phyloP scores from a whole-genome alignment of 2,797 vertebrate species.

The Pipistrellus kuhlii region DNA sequence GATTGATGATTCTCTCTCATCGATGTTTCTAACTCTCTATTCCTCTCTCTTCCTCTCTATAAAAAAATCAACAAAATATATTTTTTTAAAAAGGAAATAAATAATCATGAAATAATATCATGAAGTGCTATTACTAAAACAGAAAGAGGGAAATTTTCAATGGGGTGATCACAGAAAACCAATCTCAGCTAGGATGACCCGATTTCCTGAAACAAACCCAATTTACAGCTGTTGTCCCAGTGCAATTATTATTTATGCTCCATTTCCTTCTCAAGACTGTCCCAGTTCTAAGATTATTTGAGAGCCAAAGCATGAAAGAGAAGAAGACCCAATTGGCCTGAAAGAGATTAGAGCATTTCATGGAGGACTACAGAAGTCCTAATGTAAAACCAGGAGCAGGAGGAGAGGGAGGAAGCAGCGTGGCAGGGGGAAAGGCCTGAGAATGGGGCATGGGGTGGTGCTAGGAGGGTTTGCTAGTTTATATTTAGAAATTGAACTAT shows the following conservation, averaged over 20 bases:
- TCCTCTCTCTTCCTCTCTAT: too few species aligned
- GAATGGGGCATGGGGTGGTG: neutral
- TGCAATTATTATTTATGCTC: slow-evolving; percentile 13
- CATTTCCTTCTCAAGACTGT: slow-evolving; percentile 34
- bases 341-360: neutral
- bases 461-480: neutral
- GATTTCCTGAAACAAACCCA: slow-evolving; percentile 12
- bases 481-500: neutral
- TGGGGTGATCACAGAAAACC: neutral
- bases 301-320: neutral
- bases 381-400: neutral
- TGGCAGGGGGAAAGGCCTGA: neutral
- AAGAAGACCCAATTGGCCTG: neutral
- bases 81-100: neutral
- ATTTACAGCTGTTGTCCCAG: neutral
- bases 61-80: too few species aligned
- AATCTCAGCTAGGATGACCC: slow-evolving; percentile 21
- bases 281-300: slow-evolving; percentile 11
- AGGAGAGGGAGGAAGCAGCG: neutral
- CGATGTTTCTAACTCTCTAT: too few species aligned
- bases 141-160: neutral
- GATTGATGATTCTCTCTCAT: too few species aligned
- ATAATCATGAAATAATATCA: neutral
- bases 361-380: neutral
- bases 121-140: neutral